Evolutionary conservation across 2,888 invertebrate genomes (phyloP).

Genomic region (Tachina grossa): DNA sequence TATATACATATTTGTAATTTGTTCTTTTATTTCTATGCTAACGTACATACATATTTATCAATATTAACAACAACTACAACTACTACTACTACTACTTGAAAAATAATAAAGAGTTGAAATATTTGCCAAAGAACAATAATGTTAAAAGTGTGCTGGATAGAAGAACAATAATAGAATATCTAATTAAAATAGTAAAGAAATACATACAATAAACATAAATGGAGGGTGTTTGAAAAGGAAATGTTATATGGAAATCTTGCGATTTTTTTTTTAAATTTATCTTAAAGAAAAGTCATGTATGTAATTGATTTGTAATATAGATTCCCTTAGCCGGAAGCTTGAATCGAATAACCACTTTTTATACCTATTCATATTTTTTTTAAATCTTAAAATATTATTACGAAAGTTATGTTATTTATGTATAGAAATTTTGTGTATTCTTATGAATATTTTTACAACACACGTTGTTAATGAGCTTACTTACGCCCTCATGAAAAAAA

Average conservation of each 20-base stretch:
- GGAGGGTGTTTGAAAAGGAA: neutral
- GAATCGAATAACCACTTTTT: too few relatives aligned
- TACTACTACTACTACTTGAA: neutral
- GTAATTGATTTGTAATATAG: too few relatives aligned
- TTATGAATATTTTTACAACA: too few relatives aligned
- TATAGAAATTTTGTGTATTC: too few relatives aligned
- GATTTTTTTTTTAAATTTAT: neutral
- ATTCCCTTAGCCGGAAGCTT: too few relatives aligned
- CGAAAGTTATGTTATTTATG: too few relatives aligned
- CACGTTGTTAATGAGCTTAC: too few relatives aligned
- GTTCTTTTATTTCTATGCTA: conserved; percentile 4
- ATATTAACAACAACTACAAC: conserved; percentile 24
- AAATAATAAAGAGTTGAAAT: conserved; percentile 40
- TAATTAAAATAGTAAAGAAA: conserved; percentile 44
- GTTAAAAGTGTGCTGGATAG: conserved; percentile 52
- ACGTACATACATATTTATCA: conserved; percentile 55
- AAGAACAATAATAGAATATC: conserved; percentile 49
- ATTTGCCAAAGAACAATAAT: conserved; percentile 62
- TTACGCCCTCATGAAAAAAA: too few relatives aligned
- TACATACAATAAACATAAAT: neutral
- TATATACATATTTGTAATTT: conserved; percentile 38
- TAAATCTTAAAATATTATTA: too few relatives aligned
- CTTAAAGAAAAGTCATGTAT: too few relatives aligned
- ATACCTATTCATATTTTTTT: too few relatives aligned
- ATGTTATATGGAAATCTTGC: neutral